A percentile compares a stretch with the other conserved stretches of the same genome.
Conservation (phyloP, 2,888 invertebrate species). For the Sphaerophoria taeniata region DNA sequence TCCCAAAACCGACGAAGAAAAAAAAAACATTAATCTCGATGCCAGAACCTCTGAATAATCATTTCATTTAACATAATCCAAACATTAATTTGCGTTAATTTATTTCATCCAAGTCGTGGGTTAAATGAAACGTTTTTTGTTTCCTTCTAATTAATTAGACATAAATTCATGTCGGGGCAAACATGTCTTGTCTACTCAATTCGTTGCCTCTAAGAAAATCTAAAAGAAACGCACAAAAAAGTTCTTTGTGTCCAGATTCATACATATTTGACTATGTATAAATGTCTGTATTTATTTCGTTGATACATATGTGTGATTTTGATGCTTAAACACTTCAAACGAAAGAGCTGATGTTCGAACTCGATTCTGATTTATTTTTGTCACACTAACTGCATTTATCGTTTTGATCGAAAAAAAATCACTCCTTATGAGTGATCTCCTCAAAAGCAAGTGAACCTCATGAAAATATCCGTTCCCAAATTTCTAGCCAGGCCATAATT, state of each 20-base stretch:
- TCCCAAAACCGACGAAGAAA: background rate
- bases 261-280: too few species aligned
- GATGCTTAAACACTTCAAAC: background rate
- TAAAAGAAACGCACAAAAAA: background rate
- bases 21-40: background rate
- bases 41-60: background rate
- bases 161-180: constrained; percentile 13
- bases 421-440: background rate
- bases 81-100: constrained; percentile 32
- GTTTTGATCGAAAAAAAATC: too few species aligned
- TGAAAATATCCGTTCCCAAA: background rate
- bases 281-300: too few species aligned
- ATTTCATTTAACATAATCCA: constrained; percentile 12
- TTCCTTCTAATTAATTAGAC: constrained; percentile 13
- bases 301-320: too few species aligned
- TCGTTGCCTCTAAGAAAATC: background rate
- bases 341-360: constrained; percentile 2
- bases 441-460: background rate
- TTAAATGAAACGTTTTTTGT: constrained; percentile 15
- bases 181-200: background rate
- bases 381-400: background rate
- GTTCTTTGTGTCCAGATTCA: background rate
- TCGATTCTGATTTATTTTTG: background rate
- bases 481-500: background rate
- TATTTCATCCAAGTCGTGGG: background rate